Evolutionary conservation across 2,888 invertebrate species (phyloP), one percentile per base, ranked within the genome.

Genomic region (Andrena trimmerana): DNA sequence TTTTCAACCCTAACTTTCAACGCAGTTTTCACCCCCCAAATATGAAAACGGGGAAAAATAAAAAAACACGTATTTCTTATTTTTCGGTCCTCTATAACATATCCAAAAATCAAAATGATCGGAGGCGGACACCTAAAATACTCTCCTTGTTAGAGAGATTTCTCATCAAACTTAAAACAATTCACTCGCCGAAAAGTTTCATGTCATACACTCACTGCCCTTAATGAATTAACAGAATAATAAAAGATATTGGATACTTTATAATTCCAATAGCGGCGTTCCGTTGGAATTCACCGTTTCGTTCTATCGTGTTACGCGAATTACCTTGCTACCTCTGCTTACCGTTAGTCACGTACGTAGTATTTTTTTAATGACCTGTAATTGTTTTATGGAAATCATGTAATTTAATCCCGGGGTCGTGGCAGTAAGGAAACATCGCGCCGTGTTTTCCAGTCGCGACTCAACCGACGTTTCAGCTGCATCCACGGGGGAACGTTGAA

Each of bases 351-450:
- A 7, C 29, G 29, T 24, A 24, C 29, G 60, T 29, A 24, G 13
- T 16, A 66, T 48, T 42, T 66, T 48, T 42, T 24, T 66, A 42
- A 48, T 42, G 16, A 16, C 27, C 48, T 10, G 42, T 68, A 54
- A 10, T 59, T n/a, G 57, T 24, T 24, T 57, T 57, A 57, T 62
- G 33, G 62, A 62, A 71, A 50, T 60, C 48, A 33, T 50, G 74
- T 16, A 59, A 67, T 60, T 66, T 24, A 52, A 60, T 74, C 29
- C 31, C 42, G 48, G 8, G 33, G 27, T 66, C 31, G 24, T 50
- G 36, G 24, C 13, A 54, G 7, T 42, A 42, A 2, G n/a, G 24
- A 60, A 68, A 36, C 33, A 13, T 31, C 2, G 13, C 27, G 33
- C 36, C 52, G 13, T 42, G n/a, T 71, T 33, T 68, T 66, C 48